Evolutionary conservation across 2,113 vertebrate species (phyloP), one percentile per base, ranked within the genome.

Genomic region (Neolamprologus falcicula): DNA sequence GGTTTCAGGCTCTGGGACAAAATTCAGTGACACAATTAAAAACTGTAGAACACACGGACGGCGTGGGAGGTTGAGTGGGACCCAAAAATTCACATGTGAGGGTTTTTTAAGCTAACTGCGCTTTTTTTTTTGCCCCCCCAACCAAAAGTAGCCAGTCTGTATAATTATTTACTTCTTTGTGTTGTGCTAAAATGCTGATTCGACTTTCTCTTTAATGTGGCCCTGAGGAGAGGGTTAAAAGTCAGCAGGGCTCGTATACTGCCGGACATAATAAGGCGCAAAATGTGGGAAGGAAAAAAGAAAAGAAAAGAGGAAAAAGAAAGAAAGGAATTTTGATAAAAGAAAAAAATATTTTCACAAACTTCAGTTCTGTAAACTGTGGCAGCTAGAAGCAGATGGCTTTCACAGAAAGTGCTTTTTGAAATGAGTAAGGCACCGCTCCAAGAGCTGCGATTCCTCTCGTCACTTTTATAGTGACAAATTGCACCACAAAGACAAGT

Each of bases 81-180:
- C 61, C 61, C 91, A 97, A 97, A 98, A 98, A 98, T 96, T 92
- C 96, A 94, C 94, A 90, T 90, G 91, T 96, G 91, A 94, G 98
- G 97, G 90, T 96, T 97, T 98, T 98, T 98, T 95, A 81, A 88
- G 97, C 97, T 94, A 97, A 96, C 93, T 97, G 96, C 86, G 95
- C 97, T 92, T 96, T 96, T 97, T 96, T 57, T 96, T 59, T 17
- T 4, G 1, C 2, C 26, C 13, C 53, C 13, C 26, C 95, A 96
- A 94, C 94, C 94, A 96, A 91, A 68, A 96, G 55, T 35, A 71
- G 76, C 90, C 91, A 93, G 96, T 92, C 96, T 96, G 97, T 97
- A 97, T 98, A 98, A 98, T 98, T 97, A 98, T 98, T 98, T 97
- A 98, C 97, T 95, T 94, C 96, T 97, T 97, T 96, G 98, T 98